Conservation (phyloP, 2,797 vertebrate genomes). For the Scleropages formosus region DNA sequence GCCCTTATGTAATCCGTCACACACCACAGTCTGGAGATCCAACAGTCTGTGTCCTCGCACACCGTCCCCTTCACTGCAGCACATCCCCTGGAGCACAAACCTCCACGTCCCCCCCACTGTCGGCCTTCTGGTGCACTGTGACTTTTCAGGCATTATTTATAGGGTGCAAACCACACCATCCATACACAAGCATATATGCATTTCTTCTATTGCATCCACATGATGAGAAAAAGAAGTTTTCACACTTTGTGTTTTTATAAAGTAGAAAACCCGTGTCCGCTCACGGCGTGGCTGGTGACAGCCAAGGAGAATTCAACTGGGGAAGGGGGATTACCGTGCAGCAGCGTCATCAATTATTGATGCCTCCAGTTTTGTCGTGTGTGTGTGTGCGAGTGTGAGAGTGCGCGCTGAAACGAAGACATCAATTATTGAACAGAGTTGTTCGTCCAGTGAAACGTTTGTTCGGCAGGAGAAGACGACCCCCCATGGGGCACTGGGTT, state of each 20-base stretch:
- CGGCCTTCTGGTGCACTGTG: background rate
- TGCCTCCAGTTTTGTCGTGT: slow-evolving; percentile 20
- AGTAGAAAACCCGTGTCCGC: background rate
- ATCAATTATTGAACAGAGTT: slow-evolving; percentile 56
- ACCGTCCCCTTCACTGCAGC: background rate
- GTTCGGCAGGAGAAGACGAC: background rate
- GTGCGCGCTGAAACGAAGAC: slow-evolving; percentile 31
- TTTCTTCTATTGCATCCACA: background rate
- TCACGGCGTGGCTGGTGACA: too few relatives aligned
- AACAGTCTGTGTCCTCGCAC: background rate
- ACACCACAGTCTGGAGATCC: slow-evolving; percentile 46
- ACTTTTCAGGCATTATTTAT: background rate
- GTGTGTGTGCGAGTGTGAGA: slow-evolving; percentile 34
- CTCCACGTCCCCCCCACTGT: too few relatives aligned
- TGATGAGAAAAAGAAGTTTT: too few relatives aligned
- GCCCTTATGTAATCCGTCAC: slow-evolving; percentile 65
- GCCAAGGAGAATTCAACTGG: background rate
- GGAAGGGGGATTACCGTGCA: background rate
- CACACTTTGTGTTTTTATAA: background rate
- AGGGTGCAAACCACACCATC: background rate
- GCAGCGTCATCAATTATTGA: slow-evolving; percentile 41
- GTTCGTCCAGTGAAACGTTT: background rate
- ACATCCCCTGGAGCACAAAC: background rate
- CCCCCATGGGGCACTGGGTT: background rate
- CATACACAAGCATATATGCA: background rate